These are phyloP conservation scores for Mesembrinibis cayennensis DNA, from an alignment of 2,113 vertebrate species.

Conservation along the genomic window DNA sequence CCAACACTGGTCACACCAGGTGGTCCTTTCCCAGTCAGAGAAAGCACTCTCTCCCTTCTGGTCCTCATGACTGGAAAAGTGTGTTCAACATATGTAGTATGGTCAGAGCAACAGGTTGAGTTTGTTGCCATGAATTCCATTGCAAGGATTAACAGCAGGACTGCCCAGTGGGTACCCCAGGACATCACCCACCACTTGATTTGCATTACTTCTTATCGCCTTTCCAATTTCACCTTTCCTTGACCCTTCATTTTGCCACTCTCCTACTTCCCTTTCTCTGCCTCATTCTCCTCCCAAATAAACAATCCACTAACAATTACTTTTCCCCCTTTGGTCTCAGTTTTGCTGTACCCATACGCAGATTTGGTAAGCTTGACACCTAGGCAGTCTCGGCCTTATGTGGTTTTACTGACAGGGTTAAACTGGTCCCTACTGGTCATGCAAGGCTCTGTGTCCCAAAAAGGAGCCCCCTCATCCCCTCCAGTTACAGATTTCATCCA, in stretches of 20 bases:
- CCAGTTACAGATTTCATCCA: background rate
- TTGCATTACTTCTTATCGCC: background rate
- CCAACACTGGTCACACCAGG: background rate
- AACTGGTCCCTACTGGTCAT: background rate
- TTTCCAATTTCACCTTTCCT: background rate
- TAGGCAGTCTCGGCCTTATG: rapidly evolving
- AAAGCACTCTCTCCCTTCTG: background rate
- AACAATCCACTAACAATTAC: background rate
- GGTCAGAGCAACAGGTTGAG: background rate
- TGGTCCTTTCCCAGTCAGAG: background rate
- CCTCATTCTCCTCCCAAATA: background rate
- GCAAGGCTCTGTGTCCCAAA: background rate
- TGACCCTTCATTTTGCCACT: background rate
- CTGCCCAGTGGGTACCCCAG: background rate
- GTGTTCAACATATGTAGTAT: background rate
- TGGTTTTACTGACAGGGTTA: background rate
- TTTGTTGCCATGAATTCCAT: background rate
- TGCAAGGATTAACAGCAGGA: background rate
- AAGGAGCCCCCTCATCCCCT: background rate
- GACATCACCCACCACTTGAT: background rate
- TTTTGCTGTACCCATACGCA: background rate
- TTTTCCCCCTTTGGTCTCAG: background rate
- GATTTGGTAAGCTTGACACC: background rate
- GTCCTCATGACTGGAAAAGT: background rate
- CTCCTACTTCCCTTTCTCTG: background rate